Base-by-base conservation (phyloP, 2,888 invertebrate genomes). In the Alloplasta piceator region DNA sequence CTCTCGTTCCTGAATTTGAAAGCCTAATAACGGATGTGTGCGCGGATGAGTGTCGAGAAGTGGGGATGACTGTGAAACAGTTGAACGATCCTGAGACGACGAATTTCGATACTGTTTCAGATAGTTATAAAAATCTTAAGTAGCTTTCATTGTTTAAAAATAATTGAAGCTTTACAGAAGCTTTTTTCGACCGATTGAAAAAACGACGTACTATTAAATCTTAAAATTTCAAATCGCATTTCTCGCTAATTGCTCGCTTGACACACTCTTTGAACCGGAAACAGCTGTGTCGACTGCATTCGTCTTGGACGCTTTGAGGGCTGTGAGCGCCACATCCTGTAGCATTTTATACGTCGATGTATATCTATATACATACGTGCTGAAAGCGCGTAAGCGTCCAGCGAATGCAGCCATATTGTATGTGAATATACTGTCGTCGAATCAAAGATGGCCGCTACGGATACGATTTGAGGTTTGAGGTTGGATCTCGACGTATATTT, bases 21-120 rank as follows among this genome's bases (percentile, higher is more conserved):
- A 89, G 82, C 85, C 85, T 85, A 89, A 89, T 85, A 89, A 89
- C 89, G 89, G 89, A 89, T 89, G 88, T 88, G n/a, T n/a, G n/a
- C n/a, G n/a, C n/a, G n/a, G 73, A 68, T 76, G 72, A 60, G 56
- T 66, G 63, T 63, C 72, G 70, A 56, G 78, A 82, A 84, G 80
- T 82, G 84, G 85, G 82, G 81, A 78, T 64, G 56, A 78, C 61
- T 55, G 56, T 77, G 66, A 77, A 81, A 85, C 82, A 84, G 82
- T 80, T 84, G 85, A 82, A 7, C 36, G 26, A 56, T 64, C 43
- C 41, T 63, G 12, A 14, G 26, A 7, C 5, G 46, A 1, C 16
- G 10, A 41, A 70, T 63, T 46, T 4, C 48, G 39, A 1, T 39
- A 48, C 55, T 39, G 14, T 64, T 55, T 16, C 6, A 6, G 46